Conservation (phyloP, 2,888 invertebrate species). For the Callinectes sapidus region DNA sequence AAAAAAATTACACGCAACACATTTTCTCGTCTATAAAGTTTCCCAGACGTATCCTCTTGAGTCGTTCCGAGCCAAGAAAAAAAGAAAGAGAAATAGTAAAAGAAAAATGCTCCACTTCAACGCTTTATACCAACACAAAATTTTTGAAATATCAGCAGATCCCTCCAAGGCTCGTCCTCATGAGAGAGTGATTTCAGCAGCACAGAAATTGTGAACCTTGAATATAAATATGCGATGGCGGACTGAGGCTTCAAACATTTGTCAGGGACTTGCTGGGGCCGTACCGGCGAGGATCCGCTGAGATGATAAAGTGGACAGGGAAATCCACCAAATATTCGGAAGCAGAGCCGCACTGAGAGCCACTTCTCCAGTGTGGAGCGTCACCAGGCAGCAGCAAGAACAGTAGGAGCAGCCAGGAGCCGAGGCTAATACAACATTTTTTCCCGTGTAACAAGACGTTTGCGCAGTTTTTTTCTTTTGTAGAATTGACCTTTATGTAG, state of each 20-base stretch:
- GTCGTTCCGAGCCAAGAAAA: not conserved
- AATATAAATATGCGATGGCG: not conserved
- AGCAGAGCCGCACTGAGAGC: not conserved
- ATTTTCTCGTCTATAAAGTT: not conserved
- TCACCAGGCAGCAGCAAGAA: not conserved
- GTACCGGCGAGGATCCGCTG: not conserved
- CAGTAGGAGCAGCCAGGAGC: not conserved
- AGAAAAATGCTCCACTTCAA: slow-evolving; percentile 1
- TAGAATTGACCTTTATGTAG: not conserved
- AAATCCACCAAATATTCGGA: not conserved
- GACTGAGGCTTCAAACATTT: slow-evolving; percentile 7
- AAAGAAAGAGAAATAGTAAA: not conserved
- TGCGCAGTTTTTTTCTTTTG: not conserved
- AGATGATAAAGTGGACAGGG: slow-evolving; percentile 21
- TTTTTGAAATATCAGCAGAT: slow-evolving; percentile 25
- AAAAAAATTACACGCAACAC: slow-evolving; percentile 10
- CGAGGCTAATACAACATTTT: not conserved
- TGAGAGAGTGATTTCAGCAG: not conserved
- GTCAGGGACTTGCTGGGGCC: slow-evolving; percentile 30
- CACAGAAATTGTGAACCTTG: not conserved
- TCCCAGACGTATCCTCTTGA: slow-evolving; percentile 12
- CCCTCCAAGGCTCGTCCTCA: not conserved
- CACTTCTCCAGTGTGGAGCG: not conserved
- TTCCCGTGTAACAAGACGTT: not conserved
- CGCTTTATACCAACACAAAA: not conserved